phyloP scores from a whole-genome alignment of 2,888 invertebrate genomes.

The Salticus scenicus region DNA sequence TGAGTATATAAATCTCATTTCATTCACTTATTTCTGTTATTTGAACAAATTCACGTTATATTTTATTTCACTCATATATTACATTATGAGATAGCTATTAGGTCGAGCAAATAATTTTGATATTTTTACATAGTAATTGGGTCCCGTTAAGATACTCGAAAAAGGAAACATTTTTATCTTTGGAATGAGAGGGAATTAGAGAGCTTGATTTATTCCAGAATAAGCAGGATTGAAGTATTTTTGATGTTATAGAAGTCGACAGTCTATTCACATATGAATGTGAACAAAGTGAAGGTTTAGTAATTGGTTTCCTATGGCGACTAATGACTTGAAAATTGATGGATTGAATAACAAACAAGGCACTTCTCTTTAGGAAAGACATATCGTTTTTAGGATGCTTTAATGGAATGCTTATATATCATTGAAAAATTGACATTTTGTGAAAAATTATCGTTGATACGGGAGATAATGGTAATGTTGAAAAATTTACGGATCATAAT shows the following conservation, averaged over 20 bases:
- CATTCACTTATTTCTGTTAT: conserved; percentile 52
- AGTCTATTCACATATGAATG: neutral
- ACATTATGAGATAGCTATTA: neutral
- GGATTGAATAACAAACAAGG: too few species aligned
- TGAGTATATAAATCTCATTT: too few species aligned
- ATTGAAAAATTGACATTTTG: too few species aligned
- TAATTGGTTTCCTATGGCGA: neutral
- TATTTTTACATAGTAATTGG: neutral
- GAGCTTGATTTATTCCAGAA: neutral
- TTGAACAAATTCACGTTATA: conserved; percentile 24
- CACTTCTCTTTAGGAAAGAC: too few species aligned
- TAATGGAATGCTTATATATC: too few species aligned
- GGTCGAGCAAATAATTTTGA: neutral
- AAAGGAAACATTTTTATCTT: neutral
- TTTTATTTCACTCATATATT: neutral
- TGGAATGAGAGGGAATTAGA: neutral
- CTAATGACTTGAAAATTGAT: neutral
- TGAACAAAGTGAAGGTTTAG: neutral
- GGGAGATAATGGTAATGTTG: too few species aligned
- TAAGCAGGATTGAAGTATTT: neutral
- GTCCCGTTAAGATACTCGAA: neutral
- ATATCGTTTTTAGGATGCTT: too few species aligned
- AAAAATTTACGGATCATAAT: too few species aligned
- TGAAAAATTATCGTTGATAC: too few species aligned
- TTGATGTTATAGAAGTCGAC: neutral